Conservation (phyloP, 2,888 invertebrate genomes). For the Rhodophaea formosa region DNA sequence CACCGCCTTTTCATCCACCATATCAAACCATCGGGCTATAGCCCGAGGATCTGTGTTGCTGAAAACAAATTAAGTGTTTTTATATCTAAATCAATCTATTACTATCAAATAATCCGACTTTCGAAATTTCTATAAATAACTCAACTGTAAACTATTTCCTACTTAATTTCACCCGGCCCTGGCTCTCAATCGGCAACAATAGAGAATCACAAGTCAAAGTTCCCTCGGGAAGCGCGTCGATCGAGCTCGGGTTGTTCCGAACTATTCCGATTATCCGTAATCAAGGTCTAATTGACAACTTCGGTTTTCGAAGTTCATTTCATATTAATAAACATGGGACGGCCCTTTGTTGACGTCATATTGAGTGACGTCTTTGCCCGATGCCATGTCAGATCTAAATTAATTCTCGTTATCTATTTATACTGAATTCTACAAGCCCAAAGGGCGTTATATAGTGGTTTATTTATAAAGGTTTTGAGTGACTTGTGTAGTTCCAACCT, state of each 20-base stretch:
- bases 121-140: no score
- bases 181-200: constrained; percentile 24
- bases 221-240: constrained; percentile 28
- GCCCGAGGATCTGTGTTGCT: no score
- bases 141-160: neutral
- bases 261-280: constrained; percentile 47
- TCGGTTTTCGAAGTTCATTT: constrained; percentile 23
- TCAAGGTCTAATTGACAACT: constrained; percentile 38
- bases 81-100: no score
- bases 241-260: constrained; percentile 21
- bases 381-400: neutral
- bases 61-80: no score
- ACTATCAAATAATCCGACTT: no score
- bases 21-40: no score
- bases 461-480: no score
- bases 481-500: no score
- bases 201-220: constrained; percentile 31
- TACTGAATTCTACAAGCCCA: no score
- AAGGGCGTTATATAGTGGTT: no score
- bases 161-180: neutral
- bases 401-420: neutral
- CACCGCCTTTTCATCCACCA: no score
- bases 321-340: neutral
- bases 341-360: neutral
- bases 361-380: neutral